Evolutionary conservation across 2,888 invertebrate genomes (phyloP), one percentile per base, ranked within the genome.

Genomic region (Patella depressa): DNA sequence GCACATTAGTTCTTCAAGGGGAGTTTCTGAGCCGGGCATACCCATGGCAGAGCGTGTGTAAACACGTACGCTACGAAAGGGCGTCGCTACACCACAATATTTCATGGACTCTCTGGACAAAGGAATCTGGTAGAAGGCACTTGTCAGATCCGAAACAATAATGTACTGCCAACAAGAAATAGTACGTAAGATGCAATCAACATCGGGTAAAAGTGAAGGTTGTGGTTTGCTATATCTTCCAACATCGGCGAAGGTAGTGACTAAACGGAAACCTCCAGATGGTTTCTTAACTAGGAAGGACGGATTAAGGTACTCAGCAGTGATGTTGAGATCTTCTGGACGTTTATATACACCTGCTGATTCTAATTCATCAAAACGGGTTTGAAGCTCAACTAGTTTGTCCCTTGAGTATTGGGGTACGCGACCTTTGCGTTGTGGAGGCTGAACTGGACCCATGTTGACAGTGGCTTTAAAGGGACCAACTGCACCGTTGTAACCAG

Each of bases 231-330:
- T 24, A 24, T 24, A 24, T 24, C 24, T 24, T 24, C 24, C 78
- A 9, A 80, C 80, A 69, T 82, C 84, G 3, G 75, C 78, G 55
- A 85, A 84, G 1, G 84, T 81, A 7, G 84, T 84, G 24, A 84
- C 84, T 12, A 85, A 74, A 15, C 84, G 76, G 73, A 74, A 80
- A 29, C 78, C 80, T 15, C 85, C 83, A 19, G 24, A 55, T 2
- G 75, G 72, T 72, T 82, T 84, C 69, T 82, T 84, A 1, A 85
- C 80, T 14, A 86, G 77, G 71, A 85, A 86, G 5, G 83, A 82
- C 0, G 85, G 86, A 72, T 84, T 85, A 14, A 86, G 57, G 53
- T 86, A 86, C 65, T 86, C 84, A 5, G 81, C 82, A 4, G 57
- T 72, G 14, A 80, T 55, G 53, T 74, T 80, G 17, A 79, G 70